Conservation (phyloP, 1,140 invertebrate genomes). For the Nymphalis io region DNA sequence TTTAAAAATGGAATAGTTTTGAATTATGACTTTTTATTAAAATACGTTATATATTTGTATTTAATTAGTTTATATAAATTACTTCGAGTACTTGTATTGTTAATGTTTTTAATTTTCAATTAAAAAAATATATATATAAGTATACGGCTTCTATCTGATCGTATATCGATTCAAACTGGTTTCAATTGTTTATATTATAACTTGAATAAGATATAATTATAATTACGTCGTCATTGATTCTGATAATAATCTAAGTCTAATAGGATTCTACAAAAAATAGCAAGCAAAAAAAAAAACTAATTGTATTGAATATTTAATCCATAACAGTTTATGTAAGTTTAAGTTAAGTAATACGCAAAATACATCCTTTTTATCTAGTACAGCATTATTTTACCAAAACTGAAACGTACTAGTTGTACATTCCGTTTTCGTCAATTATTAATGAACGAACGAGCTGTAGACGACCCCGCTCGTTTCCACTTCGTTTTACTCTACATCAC, state of each 20-base stretch:
- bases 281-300: not conserved
- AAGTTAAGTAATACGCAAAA: not conserved
- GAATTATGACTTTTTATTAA: not conserved
- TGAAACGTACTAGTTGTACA: not conserved
- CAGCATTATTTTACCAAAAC: not conserved
- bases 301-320: too few species aligned
- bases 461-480: conserved; percentile 6
- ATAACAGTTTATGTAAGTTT: too few species aligned
- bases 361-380: not conserved
- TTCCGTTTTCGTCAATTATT: conserved; percentile 3
- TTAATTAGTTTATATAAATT: too few species aligned
- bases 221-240: not conserved
- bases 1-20: not conserved
- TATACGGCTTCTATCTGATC: not conserved
- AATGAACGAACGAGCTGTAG: conserved; percentile 4
- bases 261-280: not conserved
- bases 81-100: too few species aligned
- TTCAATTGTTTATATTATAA: not conserved
- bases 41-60: too few species aligned
- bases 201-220: not conserved
- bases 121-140: too few species aligned
- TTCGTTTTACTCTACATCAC: conserved; percentile 22
- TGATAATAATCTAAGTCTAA: not conserved
- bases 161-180: not conserved
- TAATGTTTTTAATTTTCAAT: too few species aligned